Evolutionary conservation across 2,888 invertebrate species (phyloP).

Genomic region (Biston betularia): DNA sequence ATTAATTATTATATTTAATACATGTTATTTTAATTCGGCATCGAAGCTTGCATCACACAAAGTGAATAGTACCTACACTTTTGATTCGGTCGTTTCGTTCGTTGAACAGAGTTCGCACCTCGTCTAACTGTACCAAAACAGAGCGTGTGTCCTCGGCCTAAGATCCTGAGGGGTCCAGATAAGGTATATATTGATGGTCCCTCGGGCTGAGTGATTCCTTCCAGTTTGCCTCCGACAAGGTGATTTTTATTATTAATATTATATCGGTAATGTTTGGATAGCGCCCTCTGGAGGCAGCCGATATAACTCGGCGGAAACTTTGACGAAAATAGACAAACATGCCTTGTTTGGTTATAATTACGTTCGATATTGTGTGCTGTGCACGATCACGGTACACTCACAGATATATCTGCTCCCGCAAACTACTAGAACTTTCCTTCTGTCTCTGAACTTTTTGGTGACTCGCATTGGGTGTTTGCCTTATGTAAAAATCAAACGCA

Average conservation of each 20-base stretch:
- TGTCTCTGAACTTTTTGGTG: too few relatives aligned
- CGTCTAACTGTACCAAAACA: constrained; percentile 3
- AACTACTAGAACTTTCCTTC: too few relatives aligned
- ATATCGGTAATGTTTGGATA: constrained; percentile 30
- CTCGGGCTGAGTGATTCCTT: constrained; percentile 57
- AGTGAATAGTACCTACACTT: too few relatives aligned
- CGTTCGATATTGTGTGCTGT: constrained; percentile 2
- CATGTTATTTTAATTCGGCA: too few relatives aligned
- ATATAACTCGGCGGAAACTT: constrained; percentile 26
- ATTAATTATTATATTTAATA: too few relatives aligned
- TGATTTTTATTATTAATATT: constrained; percentile 57
- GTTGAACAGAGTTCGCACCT: background rate
- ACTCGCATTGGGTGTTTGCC: too few relatives aligned
- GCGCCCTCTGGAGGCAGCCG: constrained; percentile 22
- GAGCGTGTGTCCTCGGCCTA: constrained; percentile 24
- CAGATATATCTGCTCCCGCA: background rate
- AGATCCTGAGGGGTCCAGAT: constrained; percentile 50
- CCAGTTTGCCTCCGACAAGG: constrained; percentile 43
- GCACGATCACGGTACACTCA: background rate
- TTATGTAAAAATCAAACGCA: too few relatives aligned
- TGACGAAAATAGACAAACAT: constrained; percentile 21
- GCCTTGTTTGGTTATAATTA: constrained; percentile 32
- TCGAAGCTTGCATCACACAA: too few relatives aligned
- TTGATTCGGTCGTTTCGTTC: background rate
- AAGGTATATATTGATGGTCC: constrained; percentile 62